phyloP scores from a whole-genome alignment of 2,888 invertebrate species.

The Nephrocerus scutellatus region DNA sequence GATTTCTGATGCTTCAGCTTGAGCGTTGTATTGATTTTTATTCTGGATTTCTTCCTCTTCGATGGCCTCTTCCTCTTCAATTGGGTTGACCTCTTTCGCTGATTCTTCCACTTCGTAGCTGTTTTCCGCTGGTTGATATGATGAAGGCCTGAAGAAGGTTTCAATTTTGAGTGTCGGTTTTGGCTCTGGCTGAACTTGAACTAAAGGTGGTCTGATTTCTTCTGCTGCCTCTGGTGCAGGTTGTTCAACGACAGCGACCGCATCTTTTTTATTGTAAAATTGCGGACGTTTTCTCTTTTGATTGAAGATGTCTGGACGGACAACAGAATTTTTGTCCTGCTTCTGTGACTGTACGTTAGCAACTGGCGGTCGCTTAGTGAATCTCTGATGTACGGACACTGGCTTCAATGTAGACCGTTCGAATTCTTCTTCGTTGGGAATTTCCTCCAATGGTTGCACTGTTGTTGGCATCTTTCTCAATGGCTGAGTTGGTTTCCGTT shows the following conservation, averaged over 20 bases:
- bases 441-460: constrained; percentile 8
- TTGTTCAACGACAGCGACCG: constrained; percentile 13
- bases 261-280: constrained; percentile 27
- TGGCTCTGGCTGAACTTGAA: constrained; percentile 28
- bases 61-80: constrained; percentile 8
- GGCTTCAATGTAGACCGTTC: constrained; percentile 9
- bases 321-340: constrained; percentile 22
- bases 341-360: constrained; percentile 25
- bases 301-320: constrained; percentile 34
- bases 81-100: constrained; percentile 6
- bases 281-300: constrained; percentile 39
- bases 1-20: constrained; percentile 10
- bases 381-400: constrained; percentile 1
- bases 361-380: constrained; percentile 4
- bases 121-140: neutral
- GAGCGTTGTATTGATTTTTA: constrained; percentile 6
- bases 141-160: constrained; percentile 25
- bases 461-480: constrained; percentile 38
- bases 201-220: constrained; percentile 5
- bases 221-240: constrained; percentile 1
- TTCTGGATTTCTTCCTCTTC: constrained; percentile 12
- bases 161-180: constrained; percentile 30
- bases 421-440: constrained; percentile 6
- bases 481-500: constrained; percentile 28
- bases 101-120: constrained; percentile 1